Evolutionary conservation across 2,888 invertebrate genomes (phyloP), one percentile per base, ranked within the genome.

Genomic region (Timandra comae): DNA sequence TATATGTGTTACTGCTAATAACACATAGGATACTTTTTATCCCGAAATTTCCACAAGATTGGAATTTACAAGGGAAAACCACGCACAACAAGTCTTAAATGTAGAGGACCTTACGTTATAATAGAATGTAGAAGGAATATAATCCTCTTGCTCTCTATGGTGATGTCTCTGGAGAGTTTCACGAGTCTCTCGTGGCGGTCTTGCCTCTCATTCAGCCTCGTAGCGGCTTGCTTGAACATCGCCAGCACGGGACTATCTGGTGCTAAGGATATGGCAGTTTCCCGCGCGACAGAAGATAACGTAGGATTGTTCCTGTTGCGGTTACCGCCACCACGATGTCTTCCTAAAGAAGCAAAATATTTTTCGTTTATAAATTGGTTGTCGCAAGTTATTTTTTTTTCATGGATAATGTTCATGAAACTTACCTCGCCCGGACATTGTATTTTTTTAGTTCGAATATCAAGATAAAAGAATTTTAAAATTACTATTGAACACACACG

Each of bases 91-190:
- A n/a, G n/a, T n/a, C n/a, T 22, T 22, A 8, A 4, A n/a, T 3
- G 2, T 22, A 8, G 2, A 3, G 20, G 12, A 35, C 61, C 79
- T 72, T 57, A 90, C 90, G 82, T 77, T 26, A 80, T 63, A 37
- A 91, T 85, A 19, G 93, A 91, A 67, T 97, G 97, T 10, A 97
- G 74, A 7, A 94, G 73, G 67, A 96, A 97, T 49, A 97, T 97
- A 3, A 94, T 91, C 38, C 96, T 84, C 65, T 97, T 97, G 72
- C 96, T 95, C 61, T 96, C 45, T 11, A 49, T 43, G 5, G 43
- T 46, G 30, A 54, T 27, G 10, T 49, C 48, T 21, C 48, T 30
- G 11, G 45, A 46, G 12, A 43, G 37, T 38, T 51, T 49, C 1
- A 43, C 40, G 11, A 49, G 28, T 9, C 37, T 38, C 32, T 49